Percentiles rank a stretch among this genome's conserved stretches.
These are phyloP conservation scores for Nesoenas mayeri DNA, from an alignment of 2,113 vertebrate genomes.

Conservation along the genomic window DNA sequence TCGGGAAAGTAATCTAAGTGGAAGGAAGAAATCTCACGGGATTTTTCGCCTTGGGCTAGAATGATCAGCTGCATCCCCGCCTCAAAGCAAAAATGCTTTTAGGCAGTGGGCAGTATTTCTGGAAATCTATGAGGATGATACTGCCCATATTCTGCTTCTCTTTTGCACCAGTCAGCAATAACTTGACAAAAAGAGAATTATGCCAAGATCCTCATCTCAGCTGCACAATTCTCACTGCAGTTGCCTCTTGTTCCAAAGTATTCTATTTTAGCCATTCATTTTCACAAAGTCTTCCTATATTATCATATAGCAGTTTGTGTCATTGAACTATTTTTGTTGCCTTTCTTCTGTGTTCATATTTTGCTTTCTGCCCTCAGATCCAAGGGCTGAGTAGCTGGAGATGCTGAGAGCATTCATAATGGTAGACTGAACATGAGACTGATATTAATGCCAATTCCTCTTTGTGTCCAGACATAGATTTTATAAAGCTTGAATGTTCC, in stretches of 20 bases:
- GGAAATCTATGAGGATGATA: neutral
- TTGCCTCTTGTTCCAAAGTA: neutral
- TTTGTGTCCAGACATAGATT: neutral
- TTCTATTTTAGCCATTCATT: neutral
- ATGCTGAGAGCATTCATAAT: neutral
- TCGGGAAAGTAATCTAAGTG: neutral
- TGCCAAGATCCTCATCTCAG: neutral
- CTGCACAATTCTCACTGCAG: neutral
- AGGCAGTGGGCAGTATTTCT: neutral
- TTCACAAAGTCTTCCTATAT: neutral
- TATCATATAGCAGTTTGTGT: neutral
- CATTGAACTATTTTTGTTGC: neutral
- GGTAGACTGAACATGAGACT: neutral
- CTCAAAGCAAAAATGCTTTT: neutral
- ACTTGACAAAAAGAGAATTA: neutral
- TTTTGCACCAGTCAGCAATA: neutral
- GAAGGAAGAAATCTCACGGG: neutral
- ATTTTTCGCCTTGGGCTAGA: neutral
- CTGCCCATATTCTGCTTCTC: neutral
- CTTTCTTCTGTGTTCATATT: neutral
- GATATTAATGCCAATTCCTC: neutral
- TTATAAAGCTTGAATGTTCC: neutral
- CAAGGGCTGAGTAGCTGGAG: neutral
- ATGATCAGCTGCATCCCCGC: neutral
- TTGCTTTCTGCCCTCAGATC: neutral